Evolutionary conservation across 2,888 invertebrate species (phyloP).

Genomic region (Alviniconcha strummeri): DNA sequence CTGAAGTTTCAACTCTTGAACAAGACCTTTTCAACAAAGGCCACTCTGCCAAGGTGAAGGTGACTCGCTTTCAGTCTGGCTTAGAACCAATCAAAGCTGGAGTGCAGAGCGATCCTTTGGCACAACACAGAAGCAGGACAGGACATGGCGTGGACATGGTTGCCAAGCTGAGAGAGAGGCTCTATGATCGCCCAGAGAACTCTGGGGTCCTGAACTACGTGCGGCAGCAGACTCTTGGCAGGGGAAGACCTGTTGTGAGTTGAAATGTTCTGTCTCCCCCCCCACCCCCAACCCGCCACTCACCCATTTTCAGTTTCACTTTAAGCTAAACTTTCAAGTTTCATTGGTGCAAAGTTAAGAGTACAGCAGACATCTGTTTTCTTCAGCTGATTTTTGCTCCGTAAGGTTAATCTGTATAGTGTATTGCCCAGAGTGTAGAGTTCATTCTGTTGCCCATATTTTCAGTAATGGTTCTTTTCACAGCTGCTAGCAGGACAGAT

Average conservation of each 20-base stretch:
- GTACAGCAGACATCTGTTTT: too few relatives aligned
- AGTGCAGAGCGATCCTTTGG: constrained; percentile 32
- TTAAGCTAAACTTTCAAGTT: too few relatives aligned
- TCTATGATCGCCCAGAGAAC: constrained; percentile 61
- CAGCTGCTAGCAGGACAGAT: too few relatives aligned
- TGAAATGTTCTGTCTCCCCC: not conserved
- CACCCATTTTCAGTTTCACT: not conserved
- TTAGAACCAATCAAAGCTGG: constrained; percentile 28
- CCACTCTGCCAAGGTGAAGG: constrained; percentile 24
- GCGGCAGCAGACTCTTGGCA: constrained; percentile 32
- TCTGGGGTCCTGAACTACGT: constrained; percentile 54
- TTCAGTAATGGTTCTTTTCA: too few relatives aligned
- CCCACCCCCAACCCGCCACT: too few relatives aligned
- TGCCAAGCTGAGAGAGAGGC: constrained; percentile 55
- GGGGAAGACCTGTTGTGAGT: constrained; percentile 30
- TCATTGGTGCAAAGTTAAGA: too few relatives aligned
- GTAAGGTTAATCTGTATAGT: too few relatives aligned
- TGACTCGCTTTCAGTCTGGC: constrained; percentile 30
- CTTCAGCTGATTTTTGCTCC: too few relatives aligned
- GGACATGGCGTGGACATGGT: constrained; percentile 45
- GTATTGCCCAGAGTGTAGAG: too few relatives aligned
- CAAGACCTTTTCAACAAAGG: constrained; percentile 32
- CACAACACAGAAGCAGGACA: constrained; percentile 34
- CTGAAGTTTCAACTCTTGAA: constrained; percentile 42
- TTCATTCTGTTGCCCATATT: too few relatives aligned